Conservation (phyloP, 2,888 invertebrate species). For the Cynaeus angustus region DNA sequence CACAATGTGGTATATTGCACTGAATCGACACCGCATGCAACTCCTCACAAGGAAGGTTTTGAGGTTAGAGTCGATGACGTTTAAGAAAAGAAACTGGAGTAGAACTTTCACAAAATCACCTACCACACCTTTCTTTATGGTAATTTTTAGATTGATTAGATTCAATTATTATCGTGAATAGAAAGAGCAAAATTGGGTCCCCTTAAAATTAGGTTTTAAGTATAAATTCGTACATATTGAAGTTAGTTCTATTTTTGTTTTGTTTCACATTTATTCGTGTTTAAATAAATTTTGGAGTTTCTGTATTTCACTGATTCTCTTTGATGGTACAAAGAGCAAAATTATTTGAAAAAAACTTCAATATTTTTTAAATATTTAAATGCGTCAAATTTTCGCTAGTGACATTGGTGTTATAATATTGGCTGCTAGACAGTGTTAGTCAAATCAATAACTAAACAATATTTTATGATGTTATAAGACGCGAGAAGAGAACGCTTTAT, state of each 20-base stretch:
- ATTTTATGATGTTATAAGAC: too few species aligned
- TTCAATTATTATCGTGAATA: too few species aligned
- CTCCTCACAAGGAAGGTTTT: background rate
- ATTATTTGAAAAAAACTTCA: background rate
- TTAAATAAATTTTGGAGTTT: too few species aligned
- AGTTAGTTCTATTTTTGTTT: too few species aligned
- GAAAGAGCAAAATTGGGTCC: too few species aligned
- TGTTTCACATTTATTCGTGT: too few species aligned
- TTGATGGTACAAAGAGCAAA: background rate
- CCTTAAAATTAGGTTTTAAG: too few species aligned
- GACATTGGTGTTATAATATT: constrained; percentile 2
- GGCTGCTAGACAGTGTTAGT: background rate
- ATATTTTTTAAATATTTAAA: constrained; percentile 7
- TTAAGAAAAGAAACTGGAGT: constrained; percentile 11
- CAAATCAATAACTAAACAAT: constrained; percentile 1
- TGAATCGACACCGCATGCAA: constrained; percentile 15
- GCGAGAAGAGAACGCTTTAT: too few species aligned
- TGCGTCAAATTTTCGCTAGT: background rate
- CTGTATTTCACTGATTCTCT: too few species aligned
- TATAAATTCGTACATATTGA: too few species aligned
- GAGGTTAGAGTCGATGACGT: constrained; percentile 27
- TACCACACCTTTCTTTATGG: background rate
- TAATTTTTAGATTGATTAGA: background rate
- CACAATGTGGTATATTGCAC: background rate
- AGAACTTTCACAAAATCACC: constrained; percentile 12